Evolutionary conservation across 2,113 vertebrate species (phyloP).

Genomic region (Macrotis lagotis): DNA sequence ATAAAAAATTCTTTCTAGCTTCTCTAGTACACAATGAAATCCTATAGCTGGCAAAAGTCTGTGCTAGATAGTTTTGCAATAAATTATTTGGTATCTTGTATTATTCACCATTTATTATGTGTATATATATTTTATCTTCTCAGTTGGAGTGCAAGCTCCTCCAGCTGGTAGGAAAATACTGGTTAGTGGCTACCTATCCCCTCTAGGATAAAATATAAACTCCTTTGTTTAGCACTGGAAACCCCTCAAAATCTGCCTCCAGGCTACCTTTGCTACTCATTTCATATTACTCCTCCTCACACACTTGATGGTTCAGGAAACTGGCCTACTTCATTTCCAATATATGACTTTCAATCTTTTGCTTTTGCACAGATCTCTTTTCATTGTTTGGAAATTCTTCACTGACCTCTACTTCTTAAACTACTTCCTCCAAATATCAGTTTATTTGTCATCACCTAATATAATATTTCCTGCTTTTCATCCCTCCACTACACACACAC

Average conservation of each 20-base stretch:
- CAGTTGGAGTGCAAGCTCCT: not conserved
- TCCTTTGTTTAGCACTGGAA: not conserved
- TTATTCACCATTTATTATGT: not conserved
- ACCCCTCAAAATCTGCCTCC: not conserved
- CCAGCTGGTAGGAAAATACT: not conserved
- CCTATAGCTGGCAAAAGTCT: not conserved
- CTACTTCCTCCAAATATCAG: not conserved
- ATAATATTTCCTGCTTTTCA: not conserved
- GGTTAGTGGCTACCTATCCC: not conserved
- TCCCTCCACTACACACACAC: not conserved
- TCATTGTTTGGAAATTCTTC: not conserved
- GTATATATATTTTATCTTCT: not conserved
- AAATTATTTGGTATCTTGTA: not conserved
- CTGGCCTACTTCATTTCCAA: not conserved
- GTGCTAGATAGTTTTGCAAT: not conserved
- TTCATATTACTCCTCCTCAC: not conserved
- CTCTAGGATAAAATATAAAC: not conserved
- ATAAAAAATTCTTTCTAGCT: not conserved
- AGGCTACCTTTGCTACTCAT: not conserved
- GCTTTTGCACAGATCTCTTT: not conserved
- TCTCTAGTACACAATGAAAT: not conserved
- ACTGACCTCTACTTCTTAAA: not conserved
- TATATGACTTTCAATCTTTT: not conserved
- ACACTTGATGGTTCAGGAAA: not conserved
- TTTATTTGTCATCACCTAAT: not conserved